Evolutionary conservation across 64 coral and sea anemone genomes (phyloP).

Genomic region (Anthopleura sola): DNA sequence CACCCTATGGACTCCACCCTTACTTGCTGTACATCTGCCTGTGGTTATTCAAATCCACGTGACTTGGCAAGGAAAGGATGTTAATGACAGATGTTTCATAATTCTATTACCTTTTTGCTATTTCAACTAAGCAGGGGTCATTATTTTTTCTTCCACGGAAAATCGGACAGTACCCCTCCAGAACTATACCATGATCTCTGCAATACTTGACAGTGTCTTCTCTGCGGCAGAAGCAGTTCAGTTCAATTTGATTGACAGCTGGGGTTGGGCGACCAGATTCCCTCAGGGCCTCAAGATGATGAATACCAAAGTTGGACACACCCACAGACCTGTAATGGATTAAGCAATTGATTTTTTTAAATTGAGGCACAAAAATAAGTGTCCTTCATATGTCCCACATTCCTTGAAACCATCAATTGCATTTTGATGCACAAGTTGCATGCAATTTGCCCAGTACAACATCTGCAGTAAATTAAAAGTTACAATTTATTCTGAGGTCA

Average conservation of each 20-base stretch:
- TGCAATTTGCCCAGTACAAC: too few relatives aligned
- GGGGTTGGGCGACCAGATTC: slow-evolving; percentile 58
- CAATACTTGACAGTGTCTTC: slow-evolving; percentile 69
- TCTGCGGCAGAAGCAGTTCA: slow-evolving; percentile 71
- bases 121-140: slow-evolving; percentile 54
- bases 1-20: too few relatives aligned
- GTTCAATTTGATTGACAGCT: slow-evolving; percentile 92
- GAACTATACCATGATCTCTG: slow-evolving; percentile 44
- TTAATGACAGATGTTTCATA: too few relatives aligned
- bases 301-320: slow-evolving; percentile 76
- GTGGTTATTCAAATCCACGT: too few relatives aligned
- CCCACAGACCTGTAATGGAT: slow-evolving; percentile 56
- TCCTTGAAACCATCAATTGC: too few relatives aligned
- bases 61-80: too few relatives aligned
- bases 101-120: slow-evolving; percentile 67
- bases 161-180: slow-evolving; percentile 60
- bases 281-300: slow-evolving; percentile 62
- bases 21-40: too few relatives aligned
- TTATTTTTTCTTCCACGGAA: slow-evolving; percentile 45
- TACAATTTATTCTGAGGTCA: too few relatives aligned
- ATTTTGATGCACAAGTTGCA: too few relatives aligned
- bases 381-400: too few relatives aligned
- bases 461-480: too few relatives aligned
- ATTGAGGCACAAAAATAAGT: too few relatives aligned
- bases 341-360: neutral